These are phyloP conservation scores for Siniperca obscura DNA, from an alignment of 2,797 vertebrate species.

Conservation along the genomic window DNA sequence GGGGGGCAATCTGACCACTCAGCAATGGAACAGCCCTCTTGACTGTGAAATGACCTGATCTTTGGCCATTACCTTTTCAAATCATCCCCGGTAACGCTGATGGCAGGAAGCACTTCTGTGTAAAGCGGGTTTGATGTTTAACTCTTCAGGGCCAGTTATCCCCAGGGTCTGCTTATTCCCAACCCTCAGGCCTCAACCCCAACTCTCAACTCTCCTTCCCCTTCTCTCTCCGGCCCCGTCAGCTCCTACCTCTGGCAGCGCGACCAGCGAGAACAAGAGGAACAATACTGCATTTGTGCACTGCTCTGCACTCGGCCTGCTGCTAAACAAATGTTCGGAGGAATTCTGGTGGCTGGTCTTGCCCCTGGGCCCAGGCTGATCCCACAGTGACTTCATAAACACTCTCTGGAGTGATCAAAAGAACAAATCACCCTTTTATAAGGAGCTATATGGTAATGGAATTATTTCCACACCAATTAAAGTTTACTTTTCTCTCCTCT, in stretches of 20 bases:
- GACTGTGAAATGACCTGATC: slow-evolving; percentile 67
- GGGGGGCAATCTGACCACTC: slow-evolving; percentile 31
- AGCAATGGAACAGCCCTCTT: slow-evolving; percentile 51
- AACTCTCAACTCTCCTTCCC: slow-evolving; percentile 19
- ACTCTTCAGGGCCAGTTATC: slow-evolving; percentile 69
- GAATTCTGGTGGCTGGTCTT: slow-evolving; percentile 79
- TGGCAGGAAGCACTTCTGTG: slow-evolving; percentile 67
- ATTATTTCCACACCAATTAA: slow-evolving; percentile 77
- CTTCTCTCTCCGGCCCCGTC: slow-evolving; percentile 52
- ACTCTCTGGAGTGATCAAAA: slow-evolving; percentile 71
- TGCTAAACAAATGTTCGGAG: slow-evolving; percentile 84
- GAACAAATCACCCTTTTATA: slow-evolving; percentile 77
- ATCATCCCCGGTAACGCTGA: slow-evolving; percentile 36
- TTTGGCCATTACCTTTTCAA: slow-evolving; percentile 70
- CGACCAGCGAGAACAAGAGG: slow-evolving; percentile 52
- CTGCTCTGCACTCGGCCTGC: slow-evolving; percentile 73
- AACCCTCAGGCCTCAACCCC: slow-evolving; percentile 16
- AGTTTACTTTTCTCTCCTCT: slow-evolving; percentile 63
- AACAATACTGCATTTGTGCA: slow-evolving; percentile 84
- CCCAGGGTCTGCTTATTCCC: slow-evolving; percentile 55
- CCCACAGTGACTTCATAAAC: slow-evolving; percentile 79
- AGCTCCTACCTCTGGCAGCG: slow-evolving; percentile 75
- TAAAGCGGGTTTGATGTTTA: slow-evolving; percentile 80
- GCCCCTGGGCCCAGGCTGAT: slow-evolving; percentile 70
- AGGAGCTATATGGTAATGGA: slow-evolving; percentile 73